These are phyloP conservation scores for Gopherus evgoodei DNA, from an alignment of 2,113 vertebrate species.

Conservation along the genomic window DNA sequence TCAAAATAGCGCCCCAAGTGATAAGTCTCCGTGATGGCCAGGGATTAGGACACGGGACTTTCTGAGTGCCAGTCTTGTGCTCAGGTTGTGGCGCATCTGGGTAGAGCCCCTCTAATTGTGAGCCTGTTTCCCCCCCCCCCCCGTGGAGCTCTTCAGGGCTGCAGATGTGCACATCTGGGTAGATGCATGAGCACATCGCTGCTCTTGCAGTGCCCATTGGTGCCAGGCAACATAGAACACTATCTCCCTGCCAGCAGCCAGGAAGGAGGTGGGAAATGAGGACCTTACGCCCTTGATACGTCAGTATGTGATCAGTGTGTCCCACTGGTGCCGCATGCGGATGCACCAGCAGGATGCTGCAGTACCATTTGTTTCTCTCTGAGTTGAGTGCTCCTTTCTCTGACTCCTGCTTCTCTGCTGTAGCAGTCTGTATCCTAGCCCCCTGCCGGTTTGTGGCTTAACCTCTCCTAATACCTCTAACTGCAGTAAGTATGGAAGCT, in stretches of 20 bases:
- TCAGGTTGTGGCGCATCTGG: rapidly evolving
- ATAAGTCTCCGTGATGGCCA: neutral
- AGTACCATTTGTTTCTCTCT: neutral
- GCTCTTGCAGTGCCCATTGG: neutral
- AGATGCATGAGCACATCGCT: neutral
- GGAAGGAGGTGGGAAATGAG: neutral
- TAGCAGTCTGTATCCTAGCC: neutral
- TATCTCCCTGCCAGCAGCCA: neutral
- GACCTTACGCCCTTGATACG: neutral
- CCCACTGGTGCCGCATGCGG: neutral
- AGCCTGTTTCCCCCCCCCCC: neutral
- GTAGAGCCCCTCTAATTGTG: neutral
- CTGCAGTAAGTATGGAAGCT: rapidly evolving
- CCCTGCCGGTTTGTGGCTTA: rapidly evolving
- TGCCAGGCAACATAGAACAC: neutral
- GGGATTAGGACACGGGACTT: neutral
- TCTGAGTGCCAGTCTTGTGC: neutral
- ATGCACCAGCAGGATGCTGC: neutral
- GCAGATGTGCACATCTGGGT: neutral
- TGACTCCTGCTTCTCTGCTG: neutral
- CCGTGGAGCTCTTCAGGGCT: neutral
- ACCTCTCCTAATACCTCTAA: neutral
- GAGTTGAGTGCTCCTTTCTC: neutral
- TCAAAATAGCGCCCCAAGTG: neutral
- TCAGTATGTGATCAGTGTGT: neutral